phyloP scores from a whole-genome alignment of 2,797 vertebrate species.

The Silurus lanzhouensis region DNA sequence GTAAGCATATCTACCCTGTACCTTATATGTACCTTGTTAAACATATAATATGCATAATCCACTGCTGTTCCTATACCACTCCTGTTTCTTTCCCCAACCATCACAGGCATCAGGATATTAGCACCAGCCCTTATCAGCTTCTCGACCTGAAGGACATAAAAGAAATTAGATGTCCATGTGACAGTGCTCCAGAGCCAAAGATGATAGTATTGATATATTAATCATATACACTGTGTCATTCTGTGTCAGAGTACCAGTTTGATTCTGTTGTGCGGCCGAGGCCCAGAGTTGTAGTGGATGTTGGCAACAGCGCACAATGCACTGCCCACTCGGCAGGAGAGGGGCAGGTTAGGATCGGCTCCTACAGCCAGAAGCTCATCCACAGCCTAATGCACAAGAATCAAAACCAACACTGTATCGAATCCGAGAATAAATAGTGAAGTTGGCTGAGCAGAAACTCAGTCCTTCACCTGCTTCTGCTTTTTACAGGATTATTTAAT shows the following conservation, averaged over 20 bases:
- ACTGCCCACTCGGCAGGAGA: conserved; percentile 73
- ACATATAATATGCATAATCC: conserved; percentile 78
- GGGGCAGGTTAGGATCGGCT: conserved; percentile 80
- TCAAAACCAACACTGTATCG: conserved; percentile 19
- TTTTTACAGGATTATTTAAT: background rate
- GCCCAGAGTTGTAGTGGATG: conserved; percentile 69
- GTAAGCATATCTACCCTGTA: background rate
- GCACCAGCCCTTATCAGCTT: conserved; percentile 76
- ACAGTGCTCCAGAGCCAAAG: background rate
- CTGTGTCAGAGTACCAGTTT: conserved; percentile 71
- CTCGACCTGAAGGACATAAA: conserved; percentile 70
- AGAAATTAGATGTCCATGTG: background rate
- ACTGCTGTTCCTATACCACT: conserved; percentile 76
- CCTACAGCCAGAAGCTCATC: conserved; percentile 78
- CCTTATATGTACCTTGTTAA: conserved; percentile 75
- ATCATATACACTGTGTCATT: background rate
- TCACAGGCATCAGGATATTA: conserved; percentile 78
- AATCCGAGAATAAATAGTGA: background rate
- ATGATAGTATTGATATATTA: background rate
- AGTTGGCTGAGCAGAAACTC: background rate
- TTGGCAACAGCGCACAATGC: conserved; percentile 80
- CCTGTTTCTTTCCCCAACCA: conserved; percentile 62
- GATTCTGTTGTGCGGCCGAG: conserved; percentile 57
- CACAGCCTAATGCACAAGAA: conserved; percentile 70
- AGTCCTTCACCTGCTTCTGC: background rate